These are phyloP conservation scores for Chamaea fasciata DNA, from an alignment of 2,113 vertebrate genomes.

Conservation along the genomic window DNA sequence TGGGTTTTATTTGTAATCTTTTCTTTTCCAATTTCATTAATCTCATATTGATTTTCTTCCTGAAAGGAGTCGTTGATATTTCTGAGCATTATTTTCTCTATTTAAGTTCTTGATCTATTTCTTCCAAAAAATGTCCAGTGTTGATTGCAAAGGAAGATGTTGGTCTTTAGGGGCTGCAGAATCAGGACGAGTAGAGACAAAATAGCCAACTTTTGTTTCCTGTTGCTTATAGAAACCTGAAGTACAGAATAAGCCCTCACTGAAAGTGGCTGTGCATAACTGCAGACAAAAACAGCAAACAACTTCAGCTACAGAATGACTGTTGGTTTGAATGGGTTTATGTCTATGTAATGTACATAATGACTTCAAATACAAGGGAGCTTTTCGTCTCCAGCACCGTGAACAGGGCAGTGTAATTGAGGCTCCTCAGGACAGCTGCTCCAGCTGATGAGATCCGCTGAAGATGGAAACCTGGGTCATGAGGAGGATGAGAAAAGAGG, in stretches of 20 bases:
- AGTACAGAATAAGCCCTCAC: background rate
- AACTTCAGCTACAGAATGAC: background rate
- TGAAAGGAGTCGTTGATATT: background rate
- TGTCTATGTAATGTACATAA: background rate
- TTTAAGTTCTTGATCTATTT: background rate
- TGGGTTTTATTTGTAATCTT: background rate
- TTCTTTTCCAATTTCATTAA: background rate
- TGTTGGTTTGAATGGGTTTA: background rate
- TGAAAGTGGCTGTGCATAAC: background rate
- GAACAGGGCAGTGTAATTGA: background rate
- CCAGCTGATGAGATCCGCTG: background rate
- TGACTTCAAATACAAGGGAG: background rate
- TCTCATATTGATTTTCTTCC: background rate
- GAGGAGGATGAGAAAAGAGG: background rate
- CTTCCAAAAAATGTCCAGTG: background rate
- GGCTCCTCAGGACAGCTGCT: background rate
- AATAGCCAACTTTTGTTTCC: background rate
- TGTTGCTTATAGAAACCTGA: background rate
- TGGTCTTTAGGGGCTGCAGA: background rate
- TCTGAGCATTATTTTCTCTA: background rate
- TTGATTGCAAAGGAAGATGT: background rate
- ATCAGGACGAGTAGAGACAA: background rate
- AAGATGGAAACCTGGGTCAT: background rate
- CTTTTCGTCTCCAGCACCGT: background rate
- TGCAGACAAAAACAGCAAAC: background rate